Evolutionary conservation across 1,140 invertebrate genomes (phyloP).

Genomic region (Bombus waltoni): DNA sequence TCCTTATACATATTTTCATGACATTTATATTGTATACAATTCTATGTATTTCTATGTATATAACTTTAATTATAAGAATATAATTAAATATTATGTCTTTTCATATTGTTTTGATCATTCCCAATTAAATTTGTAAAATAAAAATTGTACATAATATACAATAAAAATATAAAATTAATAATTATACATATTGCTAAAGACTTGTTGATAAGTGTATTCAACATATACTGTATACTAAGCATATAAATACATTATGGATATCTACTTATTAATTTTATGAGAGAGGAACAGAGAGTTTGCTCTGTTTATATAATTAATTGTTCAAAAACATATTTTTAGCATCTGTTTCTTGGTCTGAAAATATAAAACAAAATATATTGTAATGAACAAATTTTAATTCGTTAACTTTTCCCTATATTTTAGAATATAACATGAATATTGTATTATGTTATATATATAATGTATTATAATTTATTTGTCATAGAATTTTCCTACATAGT

Average conservation of each 20-base stretch:
- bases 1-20: constrained; percentile 44
- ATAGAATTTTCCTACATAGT: neutral
- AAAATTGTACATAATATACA: constrained; percentile 2
- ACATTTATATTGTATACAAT: constrained; percentile 47
- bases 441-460: neutral
- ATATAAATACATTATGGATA: too few relatives aligned
- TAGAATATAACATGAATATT: neutral
- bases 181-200: neutral
- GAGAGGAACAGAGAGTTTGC: too few relatives aligned
- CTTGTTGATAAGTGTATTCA: neutral
- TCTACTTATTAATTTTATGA: too few relatives aligned
- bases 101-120: constrained; percentile 18
- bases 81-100: constrained; percentile 30
- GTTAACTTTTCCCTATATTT: constrained; percentile 8
- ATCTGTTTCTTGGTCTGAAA: neutral
- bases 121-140: neutral
- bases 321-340: constrained; percentile 21
- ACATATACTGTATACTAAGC: too few relatives aligned
- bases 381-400: neutral
- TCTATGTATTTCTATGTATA: constrained; percentile 50
- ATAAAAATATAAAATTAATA: neutral
- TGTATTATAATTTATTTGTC: neutral
- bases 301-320: neutral
- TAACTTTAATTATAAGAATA: constrained; percentile 55
- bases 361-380: constrained; percentile 6